Evolutionary conservation across 1,140 invertebrate species (phyloP), one percentile per base, ranked within the genome.

Genomic region (Drosophila littoralis): DNA sequence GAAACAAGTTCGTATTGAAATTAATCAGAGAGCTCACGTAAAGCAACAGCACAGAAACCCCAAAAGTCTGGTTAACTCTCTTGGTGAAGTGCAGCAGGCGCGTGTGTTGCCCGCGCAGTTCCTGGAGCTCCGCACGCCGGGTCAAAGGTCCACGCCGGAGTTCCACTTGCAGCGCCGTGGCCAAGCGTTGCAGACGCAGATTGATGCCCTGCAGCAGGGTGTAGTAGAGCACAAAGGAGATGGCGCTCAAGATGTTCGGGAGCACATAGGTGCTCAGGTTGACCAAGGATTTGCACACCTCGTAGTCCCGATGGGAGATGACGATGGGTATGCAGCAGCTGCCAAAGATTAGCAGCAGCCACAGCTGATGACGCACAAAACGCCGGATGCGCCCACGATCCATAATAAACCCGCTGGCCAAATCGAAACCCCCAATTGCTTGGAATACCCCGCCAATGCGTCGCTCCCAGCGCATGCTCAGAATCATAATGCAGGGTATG

Each of bases 21-120:
- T 83, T 91, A 0, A 91, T 58, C 7, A 91, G 85, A 6, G 90
- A 91, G 6, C 90, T 81, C 12, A 85, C 43, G 13, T 76, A 89
- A 9, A 83, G 68, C 33, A 91, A 57, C 1, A 91, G 7, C 15
- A 91, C 71, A 1, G 81, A 91, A 33, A 52, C 42, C 7, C 69
- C 67, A 40, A 72, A 91, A 1, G 45, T 51, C 7, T 61, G 51
- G 50, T 91, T 91, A 0, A 91, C 52, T 0, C 52, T 35, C 13
- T 77, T 75, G 4, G 76, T 82, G 3, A 91, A 89, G n/a, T 60
- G 17, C 8, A 76, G 59, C 5, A 91, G 13, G 2, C 66, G 42
- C 0, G 59, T 52, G 13, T 88, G 77, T 3, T 84, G 75, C 13
- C 52, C 38, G 0, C 90, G 82, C 1, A 82, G 46, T 4, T 68